Evolutionary conservation across 2,797 vertebrate genomes (phyloP), one percentile per base, ranked within the genome.

Genomic region (Fratercula arctica): DNA sequence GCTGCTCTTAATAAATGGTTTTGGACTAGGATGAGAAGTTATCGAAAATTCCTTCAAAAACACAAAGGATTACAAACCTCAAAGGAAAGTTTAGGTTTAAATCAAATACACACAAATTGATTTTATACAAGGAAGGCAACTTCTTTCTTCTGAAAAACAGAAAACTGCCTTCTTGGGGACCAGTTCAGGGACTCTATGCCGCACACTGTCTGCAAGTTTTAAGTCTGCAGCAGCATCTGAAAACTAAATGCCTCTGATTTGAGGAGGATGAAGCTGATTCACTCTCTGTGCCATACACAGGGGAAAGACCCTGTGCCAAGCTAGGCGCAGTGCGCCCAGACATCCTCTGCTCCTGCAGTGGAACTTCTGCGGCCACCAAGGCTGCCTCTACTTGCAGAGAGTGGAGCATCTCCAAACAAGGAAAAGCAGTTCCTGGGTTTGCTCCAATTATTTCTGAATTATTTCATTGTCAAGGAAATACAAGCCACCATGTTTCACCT

Each of bases 1-100:
- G 93, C 87, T 89, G 79, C 91, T 87, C 89, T 89, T 68, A 91
- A 91, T 76, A 90, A 85, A 59, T 19, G 43, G 25, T 28, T 87
- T 54, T 57, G 78, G 70, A 84, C 64, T 20, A 72, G 41, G 76
- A 87, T 72, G 69, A 95, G 76, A 89, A 87, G 57, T 68, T 81
- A 85, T 13, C 78, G 91, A 69, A 78, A 91, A 95, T 66, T 46
- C 85, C 69, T 88, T 87, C 76, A 61, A 43, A 89, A 89, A 53
- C 68, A 85, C 82, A 82, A 53, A 3, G 16, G 68, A 78, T 46
- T 77, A 83, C 31, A 93, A 94, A 78, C 43, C 95, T 84, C 54
- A 50, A 84, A 81, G 87, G 82, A 21, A 91, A 83, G 66, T 45
- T 87, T 64, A 77, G 26, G 23, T 53, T 81, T 64, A 85, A 80